Evolutionary conservation across 1,140 invertebrate species (phyloP), one percentile per base, ranked within the genome.

Genomic region (Drosophila parvula): DNA sequence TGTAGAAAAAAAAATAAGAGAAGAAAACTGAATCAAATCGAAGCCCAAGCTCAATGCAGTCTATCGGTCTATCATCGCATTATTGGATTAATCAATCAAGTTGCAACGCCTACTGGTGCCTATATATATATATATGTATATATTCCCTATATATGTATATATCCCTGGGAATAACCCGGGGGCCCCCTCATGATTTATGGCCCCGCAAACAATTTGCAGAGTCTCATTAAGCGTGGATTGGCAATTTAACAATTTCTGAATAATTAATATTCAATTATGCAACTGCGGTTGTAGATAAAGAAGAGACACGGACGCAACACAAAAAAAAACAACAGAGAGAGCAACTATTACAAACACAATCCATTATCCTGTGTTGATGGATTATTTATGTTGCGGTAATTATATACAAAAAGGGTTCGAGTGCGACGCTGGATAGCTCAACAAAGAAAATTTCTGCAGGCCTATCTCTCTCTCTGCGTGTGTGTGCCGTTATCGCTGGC

Each of bases 201-300:
- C 43, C 45, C 38, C 27, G 30, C 18, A 10, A 61, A 65, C 50
- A 55, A 61, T 51, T 53, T 53, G 69, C 38, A 22, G 9, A 28
- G 12, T 7, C 81, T 64, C 76, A 74, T 83, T 80, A 84, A 73
- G 78, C 60, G 43, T 6, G 30, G 30, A 51, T 65, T 69, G 71
- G 55, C 76, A 86, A 82, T 82, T 86, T 86, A 88, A 88, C 77
- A 88, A 78, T 88, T 89, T 88, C 73, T 88, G 70, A 88, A 88
- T 88, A 88, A 88, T 88, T 88, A 88, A 88, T 88, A 89, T 89
- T 88, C 84, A 86, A 86, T 86, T 86, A 86, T 86, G 79, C 83
- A 82, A 79, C 67, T 74, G 76, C 40, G 68, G 40, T 47, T 55
- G 76, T 32, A 34, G 74, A 76, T 57, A 68, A 36, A 51, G 44